phyloP scores from a whole-genome alignment of 1,140 invertebrate species.

The Nylanderia fulva region DNA sequence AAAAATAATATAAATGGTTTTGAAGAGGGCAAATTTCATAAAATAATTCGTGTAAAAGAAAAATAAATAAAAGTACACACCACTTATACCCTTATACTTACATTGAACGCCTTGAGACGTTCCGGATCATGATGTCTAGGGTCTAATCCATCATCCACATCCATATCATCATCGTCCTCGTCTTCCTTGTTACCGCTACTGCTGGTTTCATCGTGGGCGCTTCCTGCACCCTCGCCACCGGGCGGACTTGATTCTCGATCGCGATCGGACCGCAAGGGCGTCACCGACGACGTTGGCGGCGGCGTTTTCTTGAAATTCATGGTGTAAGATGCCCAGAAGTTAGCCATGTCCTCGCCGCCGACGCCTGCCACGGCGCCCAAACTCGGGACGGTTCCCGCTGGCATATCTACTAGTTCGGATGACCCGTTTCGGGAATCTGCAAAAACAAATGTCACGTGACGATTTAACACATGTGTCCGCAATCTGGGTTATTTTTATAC shows the following conservation, averaged over 20 bases:
- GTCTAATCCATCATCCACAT: conserved; percentile 95
- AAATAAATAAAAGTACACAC: too few species aligned
- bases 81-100: conserved; percentile 89
- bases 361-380: conserved; percentile 79
- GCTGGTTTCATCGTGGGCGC: conserved; percentile 95
- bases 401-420: conserved; percentile 81
- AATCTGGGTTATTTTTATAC: not conserved
- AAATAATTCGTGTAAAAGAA: not conserved
- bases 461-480: not conserved
- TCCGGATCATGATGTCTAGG: conserved; percentile 96
- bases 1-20: too few species aligned
- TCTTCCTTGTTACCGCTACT: conserved; percentile 96
- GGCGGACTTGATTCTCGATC: conserved; percentile 89
- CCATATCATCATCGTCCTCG: conserved; percentile 97
- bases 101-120: conserved; percentile 98
- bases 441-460: conserved; percentile 13
- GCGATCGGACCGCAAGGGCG: conserved; percentile 83
- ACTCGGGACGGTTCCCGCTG: conserved; percentile 78
- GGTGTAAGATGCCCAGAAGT: conserved; percentile 92
- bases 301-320: conserved; percentile 89
- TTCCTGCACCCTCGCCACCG: conserved; percentile 88
- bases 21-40: not conserved
- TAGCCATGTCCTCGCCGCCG: conserved; percentile 89
- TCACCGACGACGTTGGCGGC: conserved; percentile 87
- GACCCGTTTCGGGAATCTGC: conserved; percentile 84